Evolutionary conservation across 2,888 invertebrate species (phyloP).

Genomic region (Apamea anceps): DNA sequence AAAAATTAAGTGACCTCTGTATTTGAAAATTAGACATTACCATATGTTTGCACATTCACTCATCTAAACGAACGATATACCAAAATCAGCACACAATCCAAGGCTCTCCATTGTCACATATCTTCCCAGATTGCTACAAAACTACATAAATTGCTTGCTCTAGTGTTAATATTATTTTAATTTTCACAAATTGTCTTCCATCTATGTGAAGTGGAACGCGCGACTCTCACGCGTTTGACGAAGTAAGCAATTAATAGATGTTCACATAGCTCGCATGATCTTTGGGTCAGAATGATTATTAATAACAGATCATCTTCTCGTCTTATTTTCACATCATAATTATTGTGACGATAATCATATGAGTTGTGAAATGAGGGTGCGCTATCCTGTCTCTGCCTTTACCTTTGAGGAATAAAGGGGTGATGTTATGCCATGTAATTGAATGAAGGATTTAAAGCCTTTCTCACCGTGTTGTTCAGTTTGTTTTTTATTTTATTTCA

Average conservation of each 20-base stretch:
- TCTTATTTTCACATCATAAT: conserved; percentile 9
- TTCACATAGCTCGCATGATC: conserved; percentile 27
- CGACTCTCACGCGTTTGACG: conserved; percentile 17
- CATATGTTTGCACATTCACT: not conserved
- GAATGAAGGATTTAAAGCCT: no score
- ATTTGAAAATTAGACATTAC: not conserved
- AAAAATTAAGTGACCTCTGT: no score
- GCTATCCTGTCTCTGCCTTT: not conserved
- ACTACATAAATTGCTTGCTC: conserved; percentile 1
- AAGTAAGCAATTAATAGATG: conserved; percentile 17
- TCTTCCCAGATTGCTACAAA: conserved; percentile 33
- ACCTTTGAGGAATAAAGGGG: not conserved
- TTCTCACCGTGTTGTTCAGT: no score
- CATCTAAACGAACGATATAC: not conserved
- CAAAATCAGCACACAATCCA: conserved; percentile 5
- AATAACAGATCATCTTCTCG: conserved; percentile 1
- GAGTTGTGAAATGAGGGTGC: not conserved
- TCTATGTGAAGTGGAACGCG: conserved; percentile 41
- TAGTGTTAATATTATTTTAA: conserved; percentile 44
- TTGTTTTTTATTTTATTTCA: no score
- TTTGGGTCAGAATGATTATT: conserved; percentile 28
- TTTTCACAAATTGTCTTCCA: conserved; percentile 22
- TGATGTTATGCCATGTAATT: no score
- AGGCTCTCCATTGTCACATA: conserved; percentile 39
- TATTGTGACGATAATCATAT: not conserved